A percentile compares a stretch with the other conserved stretches of the same genome.
phyloP scores from a whole-genome alignment of 1,140 invertebrate species.

The Aphis craccivora region DNA sequence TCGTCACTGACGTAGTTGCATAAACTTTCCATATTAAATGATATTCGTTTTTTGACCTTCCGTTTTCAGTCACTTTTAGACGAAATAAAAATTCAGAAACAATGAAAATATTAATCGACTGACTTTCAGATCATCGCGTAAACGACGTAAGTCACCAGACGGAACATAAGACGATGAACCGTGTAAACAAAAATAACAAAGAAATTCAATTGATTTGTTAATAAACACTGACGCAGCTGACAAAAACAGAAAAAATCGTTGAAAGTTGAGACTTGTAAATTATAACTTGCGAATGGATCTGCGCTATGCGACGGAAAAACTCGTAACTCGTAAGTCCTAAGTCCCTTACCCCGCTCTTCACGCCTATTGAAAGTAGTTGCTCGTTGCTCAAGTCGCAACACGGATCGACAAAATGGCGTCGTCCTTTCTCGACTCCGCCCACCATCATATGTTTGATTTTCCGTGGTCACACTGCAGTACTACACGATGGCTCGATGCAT shows the following conservation, averaged over 20 bases:
- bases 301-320: not conserved
- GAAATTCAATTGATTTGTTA: not conserved
- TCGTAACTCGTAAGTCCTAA: not conserved
- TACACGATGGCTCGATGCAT: not conserved
- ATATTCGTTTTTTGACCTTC: not conserved
- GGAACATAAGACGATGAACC: not conserved
- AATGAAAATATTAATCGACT: not conserved
- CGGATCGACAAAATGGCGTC: conserved; percentile 37
- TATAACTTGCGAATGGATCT: not conserved
- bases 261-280: not conserved
- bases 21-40: conserved; percentile 34
- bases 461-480: not conserved
- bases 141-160: not conserved
- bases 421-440: not conserved
- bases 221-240: not conserved
- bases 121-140: not conserved
- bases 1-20: conserved; percentile 51
- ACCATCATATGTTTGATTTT: not conserved
- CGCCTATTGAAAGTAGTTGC: too few relatives aligned
- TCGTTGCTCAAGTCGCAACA: not conserved
- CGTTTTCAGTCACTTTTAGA: too few relatives aligned
- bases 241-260: not conserved
- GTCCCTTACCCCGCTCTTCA: not conserved
- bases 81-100: not conserved
- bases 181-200: not conserved